These are phyloP conservation scores for Mionectes macconnelli DNA, from an alignment of 2,113 vertebrate species.

Conservation along the genomic window DNA sequence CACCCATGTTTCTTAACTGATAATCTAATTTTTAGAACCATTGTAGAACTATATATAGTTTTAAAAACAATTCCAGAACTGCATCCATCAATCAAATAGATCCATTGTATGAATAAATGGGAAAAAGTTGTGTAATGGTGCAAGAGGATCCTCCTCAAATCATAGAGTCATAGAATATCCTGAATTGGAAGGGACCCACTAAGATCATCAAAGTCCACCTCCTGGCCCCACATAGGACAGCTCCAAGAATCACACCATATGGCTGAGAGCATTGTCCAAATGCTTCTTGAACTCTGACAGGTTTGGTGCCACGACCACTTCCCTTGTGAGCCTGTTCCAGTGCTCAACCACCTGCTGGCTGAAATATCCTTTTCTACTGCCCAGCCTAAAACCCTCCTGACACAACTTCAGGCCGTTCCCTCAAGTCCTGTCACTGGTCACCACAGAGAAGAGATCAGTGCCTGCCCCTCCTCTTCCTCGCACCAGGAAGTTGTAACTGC, in stretches of 20 bases:
- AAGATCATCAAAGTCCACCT: background rate
- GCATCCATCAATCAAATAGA: background rate
- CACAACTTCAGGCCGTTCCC: background rate
- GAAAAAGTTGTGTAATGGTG: background rate
- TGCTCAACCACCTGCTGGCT: rapidly evolving
- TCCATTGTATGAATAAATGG: background rate
- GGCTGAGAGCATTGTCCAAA: background rate
- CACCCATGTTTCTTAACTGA: rapidly evolving
- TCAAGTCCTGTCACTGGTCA: background rate
- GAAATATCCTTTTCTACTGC: background rate
- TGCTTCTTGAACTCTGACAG: background rate
- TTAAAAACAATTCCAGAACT: background rate
- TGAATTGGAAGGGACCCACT: background rate
- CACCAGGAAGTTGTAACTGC: background rate
- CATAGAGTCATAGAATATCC: background rate
- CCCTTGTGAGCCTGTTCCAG: background rate
- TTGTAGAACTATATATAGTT: background rate
- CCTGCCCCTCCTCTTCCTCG: background rate
- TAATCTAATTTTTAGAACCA: background rate
- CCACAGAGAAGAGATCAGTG: background rate
- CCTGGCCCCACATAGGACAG: background rate
- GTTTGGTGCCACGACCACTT: background rate
- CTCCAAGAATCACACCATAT: background rate
- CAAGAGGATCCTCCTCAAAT: background rate
- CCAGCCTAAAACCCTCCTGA: background rate